Percentiles rank a stretch among this genome's conserved stretches.
Evolutionary conservation across 2,797 vertebrate genomes (phyloP).

Genomic region (Parauchenoglanis ngamensis): DNA sequence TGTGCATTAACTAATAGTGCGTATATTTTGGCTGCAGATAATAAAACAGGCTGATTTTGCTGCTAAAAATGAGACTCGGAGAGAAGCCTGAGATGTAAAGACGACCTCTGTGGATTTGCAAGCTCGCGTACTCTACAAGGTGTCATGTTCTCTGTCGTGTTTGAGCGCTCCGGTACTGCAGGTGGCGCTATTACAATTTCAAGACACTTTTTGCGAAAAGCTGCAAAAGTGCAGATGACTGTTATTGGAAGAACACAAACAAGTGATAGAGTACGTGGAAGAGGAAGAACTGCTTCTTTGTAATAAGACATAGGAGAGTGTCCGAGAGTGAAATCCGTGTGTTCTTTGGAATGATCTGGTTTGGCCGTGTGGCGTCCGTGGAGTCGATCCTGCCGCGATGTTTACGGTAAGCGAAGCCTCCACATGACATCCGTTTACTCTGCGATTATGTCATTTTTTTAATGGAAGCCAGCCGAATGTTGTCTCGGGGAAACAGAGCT

Average conservation of each 20-base stretch:
- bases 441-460: neutral
- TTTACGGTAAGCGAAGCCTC: neutral
- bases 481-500: neutral
- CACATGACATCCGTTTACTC: neutral
- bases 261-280: too few relatives aligned
- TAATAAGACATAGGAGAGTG: neutral
- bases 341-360: neutral
- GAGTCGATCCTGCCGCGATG: neutral
- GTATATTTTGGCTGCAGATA: neutral
- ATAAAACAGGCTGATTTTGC: neutral
- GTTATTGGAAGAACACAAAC: neutral
- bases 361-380: neutral
- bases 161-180: neutral
- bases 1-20: neutral
- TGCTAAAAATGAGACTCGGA: too few relatives aligned
- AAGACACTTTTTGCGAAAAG: neutral
- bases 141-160: neutral
- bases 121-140: neutral
- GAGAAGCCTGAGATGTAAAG: neutral
- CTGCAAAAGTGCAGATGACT: neutral
- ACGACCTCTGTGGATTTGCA: neutral
- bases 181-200: neutral
- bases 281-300: neutral
- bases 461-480: neutral
- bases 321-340: neutral